Percentiles rank a stretch among this genome's conserved stretches.
Evolutionary conservation across 2,797 vertebrate genomes (phyloP).

Genomic region (Brachymystax lenok): DNA sequence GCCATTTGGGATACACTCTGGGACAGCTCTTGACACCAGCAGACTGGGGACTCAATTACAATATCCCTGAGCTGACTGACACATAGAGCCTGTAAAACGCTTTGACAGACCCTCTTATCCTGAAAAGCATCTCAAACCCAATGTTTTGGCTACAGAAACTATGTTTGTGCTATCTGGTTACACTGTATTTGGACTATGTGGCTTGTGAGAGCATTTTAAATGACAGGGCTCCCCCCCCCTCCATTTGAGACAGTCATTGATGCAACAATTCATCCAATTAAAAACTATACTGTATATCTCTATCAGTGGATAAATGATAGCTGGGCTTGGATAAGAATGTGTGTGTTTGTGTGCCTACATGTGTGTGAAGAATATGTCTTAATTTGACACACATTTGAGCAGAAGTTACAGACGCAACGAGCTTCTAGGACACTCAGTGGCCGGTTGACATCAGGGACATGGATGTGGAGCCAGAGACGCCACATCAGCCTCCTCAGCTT

Average conservation of each 20-base stretch:
- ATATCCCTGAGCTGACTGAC: not conserved
- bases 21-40: not conserved
- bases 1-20: not conserved
- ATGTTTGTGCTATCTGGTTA: not conserved
- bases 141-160: not conserved
- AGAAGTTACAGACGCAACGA: not conserved
- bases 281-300: not conserved
- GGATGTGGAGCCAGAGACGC: slow-evolving; percentile 32
- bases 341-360: not conserved
- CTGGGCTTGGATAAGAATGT: not conserved
- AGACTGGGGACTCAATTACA: not conserved
- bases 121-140: not conserved
- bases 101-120: not conserved
- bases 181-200: not conserved
- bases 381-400: not conserved
- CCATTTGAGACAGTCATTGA: not conserved
- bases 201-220: no score
- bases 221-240: not conserved
- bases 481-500: slow-evolving; percentile 28
- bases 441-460: slow-evolving; percentile 69
- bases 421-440: slow-evolving; percentile 34
- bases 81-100: not conserved
- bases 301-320: not conserved
- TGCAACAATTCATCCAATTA: not conserved
- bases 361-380: no score